Evolutionary conservation across 2,888 invertebrate species (phyloP), one percentile per base, ranked within the genome.

Genomic region (Caenorhabditis wallacei): DNA sequence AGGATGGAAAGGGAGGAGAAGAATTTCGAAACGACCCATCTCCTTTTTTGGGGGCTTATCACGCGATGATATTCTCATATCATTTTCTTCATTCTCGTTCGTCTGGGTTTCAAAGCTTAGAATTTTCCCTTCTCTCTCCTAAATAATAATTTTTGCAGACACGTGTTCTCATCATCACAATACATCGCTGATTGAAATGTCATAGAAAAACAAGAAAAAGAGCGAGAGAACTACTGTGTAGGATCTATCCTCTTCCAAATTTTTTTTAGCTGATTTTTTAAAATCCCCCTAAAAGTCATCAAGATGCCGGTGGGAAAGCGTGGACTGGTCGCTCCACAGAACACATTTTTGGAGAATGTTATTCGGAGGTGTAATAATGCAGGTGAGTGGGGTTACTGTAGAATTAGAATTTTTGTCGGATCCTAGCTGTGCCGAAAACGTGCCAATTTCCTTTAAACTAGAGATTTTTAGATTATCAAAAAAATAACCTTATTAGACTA

Each of bases 301-400:
- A 75, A 43, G 64, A 91, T 90, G 90, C 89, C 89, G 63, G 91
- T 90, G 40, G 90, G 91, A 24, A 90, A 90, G 66, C 85, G 91
- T 53, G 98, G 98, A 94, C 95, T 99, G 92, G 98, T 99, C 93
- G 98, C 99, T 94, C 99, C 99, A 92, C 98, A 99, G 94, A 99
- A 99, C 94, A 99, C 99, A 92, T 99, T 99, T 94, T 95, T 99
- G 93, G 99, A 99, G 94, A 98, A 98, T 94, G 98, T 99, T 94
- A 98, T 99, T 92, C 95, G 98, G 92, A 95, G 98, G 93, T 98
- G 97, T 92, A 97, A 97, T 93, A 97, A 97, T 92, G 97, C 98
- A 94, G 97, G 99, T 98, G 94, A 96, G 97, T 68, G n/a, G n/a
- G n/a, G n/a, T 56, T 40, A 64, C 35, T 30, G 10, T 24, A 20